These are phyloP conservation scores for Caenorhabditis plicata DNA, from an alignment of 2,888 invertebrate species.

Conservation along the genomic window DNA sequence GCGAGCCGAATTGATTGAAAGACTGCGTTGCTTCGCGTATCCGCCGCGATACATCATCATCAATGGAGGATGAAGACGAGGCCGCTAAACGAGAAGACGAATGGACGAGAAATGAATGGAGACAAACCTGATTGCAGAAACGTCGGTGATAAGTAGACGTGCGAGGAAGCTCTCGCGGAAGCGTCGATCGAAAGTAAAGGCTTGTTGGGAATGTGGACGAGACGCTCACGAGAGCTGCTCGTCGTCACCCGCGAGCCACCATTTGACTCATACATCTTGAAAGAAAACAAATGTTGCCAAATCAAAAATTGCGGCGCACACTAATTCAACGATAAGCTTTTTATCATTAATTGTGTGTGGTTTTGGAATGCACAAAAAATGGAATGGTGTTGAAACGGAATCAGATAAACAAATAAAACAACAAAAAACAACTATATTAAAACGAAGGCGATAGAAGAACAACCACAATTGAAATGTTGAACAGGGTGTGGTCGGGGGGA, in stretches of 20 bases:
- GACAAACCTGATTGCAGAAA: slow-evolving; percentile 37
- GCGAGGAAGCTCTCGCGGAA: slow-evolving; percentile 37
- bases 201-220: slow-evolving; percentile 48
- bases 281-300: too few relatives aligned
- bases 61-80: not conserved
- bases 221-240: slow-evolving; percentile 3
- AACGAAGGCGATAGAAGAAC: too few relatives aligned
- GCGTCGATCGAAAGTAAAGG: slow-evolving; percentile 47
- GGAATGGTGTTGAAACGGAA: too few relatives aligned
- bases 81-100: not conserved
- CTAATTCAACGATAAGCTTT: too few relatives aligned
- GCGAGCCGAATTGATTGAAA: slow-evolving; percentile 43
- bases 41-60: slow-evolving; percentile 28
- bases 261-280: too few relatives aligned
- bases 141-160: slow-evolving; percentile 43
- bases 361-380: slow-evolving; percentile 1
- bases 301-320: too few relatives aligned
- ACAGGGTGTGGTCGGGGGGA: too few relatives aligned
- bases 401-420: too few relatives aligned
- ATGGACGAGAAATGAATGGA: slow-evolving; percentile 4
- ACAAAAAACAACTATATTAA: too few relatives aligned
- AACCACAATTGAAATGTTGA: too few relatives aligned
- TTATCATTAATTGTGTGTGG: too few relatives aligned
- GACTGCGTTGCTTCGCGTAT: slow-evolving; percentile 39
- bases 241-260: too few relatives aligned